Evolutionary conservation across 1,140 invertebrate genomes (phyloP).

Genomic region (Drosophila pandora): DNA sequence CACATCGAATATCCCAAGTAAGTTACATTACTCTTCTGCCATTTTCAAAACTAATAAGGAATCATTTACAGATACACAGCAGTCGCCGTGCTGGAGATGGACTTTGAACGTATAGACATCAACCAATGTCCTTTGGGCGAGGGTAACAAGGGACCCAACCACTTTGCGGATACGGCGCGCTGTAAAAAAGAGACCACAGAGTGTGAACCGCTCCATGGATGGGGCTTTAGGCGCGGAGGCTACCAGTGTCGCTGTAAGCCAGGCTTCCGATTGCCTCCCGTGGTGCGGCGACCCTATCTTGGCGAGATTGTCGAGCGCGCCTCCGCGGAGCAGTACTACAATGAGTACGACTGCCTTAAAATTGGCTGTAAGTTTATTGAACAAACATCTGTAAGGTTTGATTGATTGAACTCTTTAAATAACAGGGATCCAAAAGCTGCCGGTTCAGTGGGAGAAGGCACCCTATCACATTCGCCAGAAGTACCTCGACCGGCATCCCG

Average conservation of each 20-base stretch:
- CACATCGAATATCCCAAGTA: constrained; percentile 98
- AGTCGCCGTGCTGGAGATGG: constrained; percentile 96
- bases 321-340: constrained; percentile 95
- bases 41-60: neutral
- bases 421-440: constrained; percentile 91
- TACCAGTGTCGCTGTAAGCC: constrained; percentile 98
- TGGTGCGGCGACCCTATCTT: constrained; percentile 94
- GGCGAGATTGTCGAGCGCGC: constrained; percentile 97
- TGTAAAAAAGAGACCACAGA: constrained; percentile 97
- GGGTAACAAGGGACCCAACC: constrained; percentile 95
- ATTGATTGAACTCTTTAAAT: neutral
- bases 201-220: constrained; percentile 98
- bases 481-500: constrained; percentile 89
- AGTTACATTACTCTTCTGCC: constrained; percentile 75
- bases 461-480: constrained; percentile 88
- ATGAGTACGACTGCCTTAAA: constrained; percentile 95
- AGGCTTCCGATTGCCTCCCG: constrained; percentile 93
- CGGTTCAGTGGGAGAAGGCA: constrained; percentile 90
- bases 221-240: constrained; percentile 96
- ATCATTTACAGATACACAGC: constrained; percentile 92
- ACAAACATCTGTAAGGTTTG: neutral
- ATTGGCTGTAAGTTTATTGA: constrained; percentile 93
- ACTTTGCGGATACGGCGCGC: constrained; percentile 94
- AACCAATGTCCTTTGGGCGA: constrained; percentile 96
- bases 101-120: constrained; percentile 98